A percentile compares a stretch with the other conserved stretches of the same genome.
Conservation (phyloP, 1,140 invertebrate genomes). For the Cotesia glomerata region DNA sequence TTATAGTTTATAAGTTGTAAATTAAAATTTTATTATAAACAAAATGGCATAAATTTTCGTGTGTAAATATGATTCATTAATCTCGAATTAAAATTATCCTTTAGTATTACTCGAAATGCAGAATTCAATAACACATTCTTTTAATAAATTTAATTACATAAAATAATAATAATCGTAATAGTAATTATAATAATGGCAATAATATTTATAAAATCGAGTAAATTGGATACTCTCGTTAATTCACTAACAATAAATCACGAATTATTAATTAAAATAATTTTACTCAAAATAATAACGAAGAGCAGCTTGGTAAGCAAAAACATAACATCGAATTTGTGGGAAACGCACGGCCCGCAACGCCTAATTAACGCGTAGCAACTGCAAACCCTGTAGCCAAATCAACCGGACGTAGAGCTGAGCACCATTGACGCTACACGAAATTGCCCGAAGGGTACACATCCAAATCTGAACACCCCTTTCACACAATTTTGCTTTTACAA, state of each 20-base stretch:
- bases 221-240: too few species aligned
- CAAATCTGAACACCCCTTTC: slow-evolving; percentile 22
- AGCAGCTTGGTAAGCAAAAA: background rate
- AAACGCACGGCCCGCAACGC: slow-evolving; percentile 25
- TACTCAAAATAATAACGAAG: background rate
- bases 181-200: too few species aligned
- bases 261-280: background rate
- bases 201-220: too few species aligned
- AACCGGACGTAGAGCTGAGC: slow-evolving; percentile 21
- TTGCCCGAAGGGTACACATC: slow-evolving; percentile 25
- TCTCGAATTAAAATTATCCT: too few species aligned
- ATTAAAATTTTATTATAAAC: too few species aligned
- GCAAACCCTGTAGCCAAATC: slow-evolving; percentile 27
- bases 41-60: too few species aligned
- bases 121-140: too few species aligned
- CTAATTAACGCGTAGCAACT: slow-evolving; percentile 45
- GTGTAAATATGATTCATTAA: too few species aligned
- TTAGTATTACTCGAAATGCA: too few species aligned
- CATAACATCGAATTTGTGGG: slow-evolving; percentile 38
- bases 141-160: too few species aligned
- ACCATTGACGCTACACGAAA: slow-evolving; percentile 29
- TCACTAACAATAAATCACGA: background rate
- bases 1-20: too few species aligned
- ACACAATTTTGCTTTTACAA: slow-evolving; percentile 20
- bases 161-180: too few species aligned